phyloP scores from a whole-genome alignment of 2,888 invertebrate species.

The Spialia ferax region DNA sequence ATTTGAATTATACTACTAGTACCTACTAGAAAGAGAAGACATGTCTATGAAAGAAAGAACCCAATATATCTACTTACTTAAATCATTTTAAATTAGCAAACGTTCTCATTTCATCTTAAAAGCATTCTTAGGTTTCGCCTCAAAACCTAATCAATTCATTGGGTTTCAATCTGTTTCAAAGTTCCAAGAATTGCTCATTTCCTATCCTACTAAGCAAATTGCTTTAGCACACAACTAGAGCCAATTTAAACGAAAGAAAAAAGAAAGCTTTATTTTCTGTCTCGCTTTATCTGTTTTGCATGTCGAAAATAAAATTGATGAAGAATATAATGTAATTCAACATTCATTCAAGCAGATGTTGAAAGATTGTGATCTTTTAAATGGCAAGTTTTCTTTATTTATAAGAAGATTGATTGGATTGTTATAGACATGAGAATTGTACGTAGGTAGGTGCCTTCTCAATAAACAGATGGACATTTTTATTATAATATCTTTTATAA shows the following conservation, averaged over 20 bases:
- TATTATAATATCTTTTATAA: too few relatives aligned
- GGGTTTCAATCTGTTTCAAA: slow-evolving; percentile 25
- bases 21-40: too few relatives aligned
- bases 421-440: too few relatives aligned
- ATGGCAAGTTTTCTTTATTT: too few relatives aligned
- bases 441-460: too few relatives aligned
- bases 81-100: slow-evolving; percentile 9
- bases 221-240: slow-evolving; percentile 10
- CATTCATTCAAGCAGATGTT: not conserved
- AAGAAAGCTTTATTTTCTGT: not conserved
- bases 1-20: too few relatives aligned
- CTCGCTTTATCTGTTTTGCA: not conserved
- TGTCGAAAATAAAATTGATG: not conserved
- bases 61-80: too few relatives aligned
- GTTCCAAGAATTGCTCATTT: slow-evolving; percentile 26
- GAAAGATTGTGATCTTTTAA: not conserved
- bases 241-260: slow-evolving; percentile 3
- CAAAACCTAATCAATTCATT: slow-evolving; percentile 34
- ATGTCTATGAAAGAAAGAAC: not conserved
- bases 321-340: too few relatives aligned
- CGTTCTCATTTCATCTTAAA: slow-evolving; percentile 10
- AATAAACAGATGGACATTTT: too few relatives aligned
- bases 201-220: slow-evolving; percentile 9
- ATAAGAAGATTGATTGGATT: too few relatives aligned
- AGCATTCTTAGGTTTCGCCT: slow-evolving; percentile 18